phyloP scores from a whole-genome alignment of 2,888 invertebrate genomes.

The Lepidochrysops patricia region DNA sequence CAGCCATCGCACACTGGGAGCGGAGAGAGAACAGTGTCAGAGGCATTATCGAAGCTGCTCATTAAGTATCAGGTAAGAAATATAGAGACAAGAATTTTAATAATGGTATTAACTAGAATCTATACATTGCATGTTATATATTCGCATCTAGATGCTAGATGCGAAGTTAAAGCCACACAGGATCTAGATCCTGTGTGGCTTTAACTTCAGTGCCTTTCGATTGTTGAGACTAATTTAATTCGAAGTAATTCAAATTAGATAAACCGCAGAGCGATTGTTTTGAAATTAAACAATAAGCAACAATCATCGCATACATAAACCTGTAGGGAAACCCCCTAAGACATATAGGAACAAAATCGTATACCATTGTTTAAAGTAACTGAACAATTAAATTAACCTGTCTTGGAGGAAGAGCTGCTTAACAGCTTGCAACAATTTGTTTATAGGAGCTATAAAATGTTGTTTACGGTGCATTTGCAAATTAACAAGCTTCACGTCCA shows the following conservation, averaged over 20 bases:
- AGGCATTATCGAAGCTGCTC: constrained; percentile 52
- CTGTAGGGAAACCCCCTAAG: neutral
- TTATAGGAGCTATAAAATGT: neutral
- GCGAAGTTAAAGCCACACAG: too few relatives aligned
- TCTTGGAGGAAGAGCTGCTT: too few relatives aligned
- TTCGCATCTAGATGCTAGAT: too few relatives aligned
- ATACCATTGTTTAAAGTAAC: neutral
- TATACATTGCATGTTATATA: too few relatives aligned
- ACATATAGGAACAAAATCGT: neutral
- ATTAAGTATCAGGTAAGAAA: constrained; percentile 54
- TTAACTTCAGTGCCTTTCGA: neutral
- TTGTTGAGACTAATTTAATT: neutral
- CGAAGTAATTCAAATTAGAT: neutral
- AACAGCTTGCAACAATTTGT: too few relatives aligned
- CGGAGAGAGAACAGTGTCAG: constrained; percentile 45
- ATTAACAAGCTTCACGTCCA: neutral
- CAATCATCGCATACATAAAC: neutral
- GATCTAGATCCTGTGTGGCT: too few relatives aligned
- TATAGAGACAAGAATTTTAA: too few relatives aligned
- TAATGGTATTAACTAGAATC: too few relatives aligned
- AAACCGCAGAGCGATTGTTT: neutral
- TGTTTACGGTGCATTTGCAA: neutral
- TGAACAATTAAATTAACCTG: neutral
- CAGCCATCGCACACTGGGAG: constrained; percentile 34
- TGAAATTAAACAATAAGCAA: neutral